phyloP scores from a whole-genome alignment of 2,113 vertebrate species.

The Corythaeola cristata region DNA sequence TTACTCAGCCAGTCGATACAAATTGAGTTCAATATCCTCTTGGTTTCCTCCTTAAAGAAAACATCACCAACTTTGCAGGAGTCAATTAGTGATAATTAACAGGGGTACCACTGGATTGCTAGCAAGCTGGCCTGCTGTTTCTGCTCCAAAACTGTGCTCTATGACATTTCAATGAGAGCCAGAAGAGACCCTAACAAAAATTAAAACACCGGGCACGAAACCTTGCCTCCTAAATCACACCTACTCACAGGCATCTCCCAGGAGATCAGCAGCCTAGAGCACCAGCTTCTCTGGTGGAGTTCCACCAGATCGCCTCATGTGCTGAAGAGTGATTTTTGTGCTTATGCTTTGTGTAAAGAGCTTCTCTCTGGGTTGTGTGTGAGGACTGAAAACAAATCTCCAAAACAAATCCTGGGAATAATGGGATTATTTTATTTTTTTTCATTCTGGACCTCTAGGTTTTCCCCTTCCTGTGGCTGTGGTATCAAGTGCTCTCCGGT shows the following conservation, averaged over 20 bases:
- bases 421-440: background rate
- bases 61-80: background rate
- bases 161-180: background rate
- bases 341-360: constrained; percentile 52
- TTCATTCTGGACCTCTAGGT: background rate
- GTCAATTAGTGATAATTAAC: background rate
- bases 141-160: background rate
- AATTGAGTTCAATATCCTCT: background rate
- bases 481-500: background rate
- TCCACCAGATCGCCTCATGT: background rate
- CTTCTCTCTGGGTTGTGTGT: constrained; percentile 36
- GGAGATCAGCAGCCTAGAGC: background rate
- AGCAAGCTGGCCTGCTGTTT: background rate
- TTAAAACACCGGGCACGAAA: background rate
- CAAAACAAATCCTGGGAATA: background rate
- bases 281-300: background rate
- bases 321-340: constrained; percentile 55
- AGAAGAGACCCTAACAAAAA: background rate
- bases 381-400: constrained; percentile 47
- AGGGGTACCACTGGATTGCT: background rate
- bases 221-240: background rate
- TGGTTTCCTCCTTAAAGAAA: background rate
- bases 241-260: no score
- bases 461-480: background rate
- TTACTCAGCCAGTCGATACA: background rate